Conservation (phyloP, 2,888 invertebrate species). For the Sericinus montela region DNA sequence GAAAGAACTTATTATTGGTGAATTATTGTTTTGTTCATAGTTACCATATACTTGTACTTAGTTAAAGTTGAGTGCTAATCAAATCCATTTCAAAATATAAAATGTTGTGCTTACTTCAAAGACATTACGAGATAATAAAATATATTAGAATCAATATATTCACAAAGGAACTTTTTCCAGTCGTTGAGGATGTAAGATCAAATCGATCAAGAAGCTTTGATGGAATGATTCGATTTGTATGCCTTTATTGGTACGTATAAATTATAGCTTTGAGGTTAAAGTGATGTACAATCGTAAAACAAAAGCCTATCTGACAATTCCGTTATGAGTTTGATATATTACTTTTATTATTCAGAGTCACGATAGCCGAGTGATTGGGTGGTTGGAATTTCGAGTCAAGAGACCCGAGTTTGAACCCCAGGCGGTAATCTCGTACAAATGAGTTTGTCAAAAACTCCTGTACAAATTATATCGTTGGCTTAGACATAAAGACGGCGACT, state of each 20-base stretch:
- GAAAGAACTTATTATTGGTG: constrained; percentile 45
- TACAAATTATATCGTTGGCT: too few relatives aligned
- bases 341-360: too few relatives aligned
- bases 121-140: constrained; percentile 18
- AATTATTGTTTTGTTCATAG: constrained; percentile 22
- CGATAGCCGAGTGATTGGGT: too few relatives aligned
- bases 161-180: constrained; percentile 11
- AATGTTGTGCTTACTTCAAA: constrained; percentile 17
- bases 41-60: neutral
- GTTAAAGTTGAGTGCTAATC: constrained; percentile 9
- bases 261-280: neutral
- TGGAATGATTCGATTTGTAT: constrained; percentile 18
- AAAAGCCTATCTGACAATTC: too few relatives aligned
- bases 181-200: constrained; percentile 14
- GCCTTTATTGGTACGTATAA: constrained; percentile 11
- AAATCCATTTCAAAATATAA: constrained; percentile 16
- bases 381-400: too few relatives aligned
- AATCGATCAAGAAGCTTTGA: constrained; percentile 18
- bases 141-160: constrained; percentile 16
- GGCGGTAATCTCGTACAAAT: too few relatives aligned
- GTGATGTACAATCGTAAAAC: too few relatives aligned
- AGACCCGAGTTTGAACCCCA: too few relatives aligned
- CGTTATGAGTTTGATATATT: too few relatives aligned
- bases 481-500: too few relatives aligned
- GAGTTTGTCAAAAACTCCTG: too few relatives aligned